These are phyloP conservation scores for Dolomedes plantarius DNA, from an alignment of 2,888 invertebrate genomes.

Conservation along the genomic window DNA sequence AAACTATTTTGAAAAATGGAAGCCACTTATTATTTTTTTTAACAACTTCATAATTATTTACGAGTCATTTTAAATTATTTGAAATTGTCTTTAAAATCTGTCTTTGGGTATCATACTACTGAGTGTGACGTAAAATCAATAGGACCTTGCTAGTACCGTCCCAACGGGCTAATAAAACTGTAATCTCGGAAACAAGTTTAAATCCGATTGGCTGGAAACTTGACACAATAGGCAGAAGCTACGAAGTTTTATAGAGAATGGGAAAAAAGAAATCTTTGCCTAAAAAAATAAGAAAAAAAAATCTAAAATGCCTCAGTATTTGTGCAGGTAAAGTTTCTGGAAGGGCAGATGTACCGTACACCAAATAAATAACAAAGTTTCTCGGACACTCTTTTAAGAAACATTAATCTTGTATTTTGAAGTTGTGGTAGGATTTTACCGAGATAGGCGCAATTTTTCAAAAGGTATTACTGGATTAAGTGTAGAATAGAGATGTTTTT, in stretches of 20 bases:
- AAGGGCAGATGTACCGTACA: constrained; percentile 37
- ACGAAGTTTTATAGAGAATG: neutral
- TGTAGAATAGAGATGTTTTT: constrained; percentile 34
- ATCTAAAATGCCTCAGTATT: constrained; percentile 33
- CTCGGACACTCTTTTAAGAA: constrained; percentile 66
- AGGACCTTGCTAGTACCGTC: neutral
- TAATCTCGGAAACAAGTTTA: constrained; percentile 63
- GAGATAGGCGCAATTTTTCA: constrained; percentile 64
- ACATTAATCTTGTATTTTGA: constrained; percentile 69
- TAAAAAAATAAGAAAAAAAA: constrained; percentile 2
- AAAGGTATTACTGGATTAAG: constrained; percentile 68
- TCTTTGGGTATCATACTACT: neutral
- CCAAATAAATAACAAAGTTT: constrained; percentile 46
- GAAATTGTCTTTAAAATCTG: no score
- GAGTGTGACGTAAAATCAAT: neutral
- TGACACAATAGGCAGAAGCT: neutral
- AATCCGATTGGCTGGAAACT: constrained; percentile 42
- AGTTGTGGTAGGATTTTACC: constrained; percentile 57
- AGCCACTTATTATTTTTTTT: no score
- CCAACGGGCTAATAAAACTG: constrained; percentile 50
- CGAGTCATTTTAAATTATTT: no score
- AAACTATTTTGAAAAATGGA: no score
- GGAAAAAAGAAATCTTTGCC: neutral
- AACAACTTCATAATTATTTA: no score
- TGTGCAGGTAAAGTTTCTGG: constrained; percentile 38